Base-by-base conservation (phyloP, 2,797 vertebrate genomes). In the Sebastes nivosus region DNA sequence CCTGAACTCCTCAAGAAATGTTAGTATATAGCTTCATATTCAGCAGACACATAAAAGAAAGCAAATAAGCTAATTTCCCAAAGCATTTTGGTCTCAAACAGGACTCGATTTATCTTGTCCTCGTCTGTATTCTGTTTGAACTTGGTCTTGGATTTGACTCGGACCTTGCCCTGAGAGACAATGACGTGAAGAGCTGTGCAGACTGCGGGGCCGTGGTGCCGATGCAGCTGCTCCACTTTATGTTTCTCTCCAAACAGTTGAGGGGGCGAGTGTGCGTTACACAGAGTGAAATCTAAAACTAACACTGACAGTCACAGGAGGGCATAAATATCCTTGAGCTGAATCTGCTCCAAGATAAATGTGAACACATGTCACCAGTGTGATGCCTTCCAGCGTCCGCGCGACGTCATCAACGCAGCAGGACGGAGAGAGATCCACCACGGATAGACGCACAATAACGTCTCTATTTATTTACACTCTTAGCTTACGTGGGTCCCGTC, bases 221-320 rank as follows among this genome's bases (percentile, higher is more conserved):
- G 10, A 34, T 4, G 90, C 92, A 94, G 92, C 92, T 94, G 93
- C 92, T 93, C 32, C 84, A 70, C 80, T 86, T 79, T 6, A 54
- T 69, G 84, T 85, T 84, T 79, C 88, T 76, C 82, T 75, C 83
- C 72, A 74, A 92, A 91, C 90, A 91, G 92, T 88, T 83, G 84
- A 89, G 87, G 67, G 77, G 75, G 58, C 24, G 75, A 87, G 88
- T 85, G 87, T 91, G 87, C 54, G 83, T 91, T 91, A 90, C 90
- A 88, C 74, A 46, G 84, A 93, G 90, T 93, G 94, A 94, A 95
- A 95, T 90, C 88, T 88, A 92, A 94, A 90, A 93, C 89, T 87
- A 87, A 93, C 91, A 90, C 88, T 94, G 93, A 92, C 92, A 93
- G 93, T 94, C 90, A 72, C 87, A 86, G 91, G 91, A 92, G 90